Conservation (phyloP, 2,797 vertebrate genomes). For the Lepus oiostolus region DNA sequence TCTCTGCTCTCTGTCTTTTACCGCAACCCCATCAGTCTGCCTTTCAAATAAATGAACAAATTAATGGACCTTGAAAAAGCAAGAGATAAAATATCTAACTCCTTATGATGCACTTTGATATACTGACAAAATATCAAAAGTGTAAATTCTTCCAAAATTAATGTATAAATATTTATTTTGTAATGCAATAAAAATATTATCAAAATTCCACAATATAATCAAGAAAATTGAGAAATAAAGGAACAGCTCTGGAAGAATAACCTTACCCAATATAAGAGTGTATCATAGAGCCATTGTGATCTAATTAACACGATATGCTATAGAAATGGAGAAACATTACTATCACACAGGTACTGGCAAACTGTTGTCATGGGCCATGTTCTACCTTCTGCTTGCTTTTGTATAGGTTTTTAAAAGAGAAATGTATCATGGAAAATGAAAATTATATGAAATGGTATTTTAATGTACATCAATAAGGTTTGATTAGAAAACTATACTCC, state of each 20-base stretch:
- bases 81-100: no score
- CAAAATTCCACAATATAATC: neutral
- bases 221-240: neutral
- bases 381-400: neutral
- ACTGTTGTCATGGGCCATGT: neutral
- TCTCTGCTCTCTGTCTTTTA: no score
- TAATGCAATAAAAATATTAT: neutral
- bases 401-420: neutral
- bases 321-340: neutral
- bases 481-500: neutral
- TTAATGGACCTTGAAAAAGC: no score
- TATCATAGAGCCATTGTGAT: neutral
- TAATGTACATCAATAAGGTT: neutral
- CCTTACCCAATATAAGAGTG: neutral
- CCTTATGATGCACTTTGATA: neutral
- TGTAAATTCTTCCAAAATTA: conserved; percentile 3
- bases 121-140: neutral
- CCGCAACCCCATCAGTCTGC: no score
- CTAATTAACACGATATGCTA: neutral
- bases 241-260: neutral
- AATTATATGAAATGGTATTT: neutral
- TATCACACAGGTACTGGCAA: neutral
- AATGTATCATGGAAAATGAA: neutral
- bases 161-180: neutral
- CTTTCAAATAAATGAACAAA: no score